Percentiles rank a stretch among this genome's conserved stretches.
Evolutionary conservation across 92 coral and sea anemone genomes (phyloP).

Genomic region (Paragorgia papillata): DNA sequence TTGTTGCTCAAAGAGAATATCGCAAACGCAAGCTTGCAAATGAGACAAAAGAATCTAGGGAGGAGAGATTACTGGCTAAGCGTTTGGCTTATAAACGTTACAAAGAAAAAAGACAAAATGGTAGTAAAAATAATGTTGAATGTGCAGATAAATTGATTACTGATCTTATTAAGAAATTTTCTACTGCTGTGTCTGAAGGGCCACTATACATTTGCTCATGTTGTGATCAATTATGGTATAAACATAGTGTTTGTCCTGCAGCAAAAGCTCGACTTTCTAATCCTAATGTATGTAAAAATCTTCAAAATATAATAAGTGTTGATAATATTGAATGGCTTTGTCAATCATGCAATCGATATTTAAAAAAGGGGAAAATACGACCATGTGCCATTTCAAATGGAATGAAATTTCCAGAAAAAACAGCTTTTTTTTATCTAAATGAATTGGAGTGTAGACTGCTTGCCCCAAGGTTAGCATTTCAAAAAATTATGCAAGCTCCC

Average conservation of each 20-base stretch:
- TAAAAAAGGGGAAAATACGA: conserved; percentile 51
- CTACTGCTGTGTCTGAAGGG: conserved; percentile 10
- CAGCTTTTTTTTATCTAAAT: conserved; percentile 40
- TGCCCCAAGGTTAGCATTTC: conserved; percentile 25
- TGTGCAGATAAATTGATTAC: too few relatives aligned
- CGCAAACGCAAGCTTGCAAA: too few relatives aligned
- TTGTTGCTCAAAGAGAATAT: too few relatives aligned
- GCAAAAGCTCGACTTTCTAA: neutral
- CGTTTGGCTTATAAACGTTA: too few relatives aligned
- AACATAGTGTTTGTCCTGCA: conserved; percentile 9
- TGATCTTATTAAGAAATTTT: conserved; percentile 32
- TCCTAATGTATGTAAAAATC: conserved; percentile 49
- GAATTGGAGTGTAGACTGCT: conserved; percentile 47
- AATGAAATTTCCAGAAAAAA: conserved; percentile 44
- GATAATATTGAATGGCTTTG: conserved; percentile 60
- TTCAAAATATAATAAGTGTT: conserved; percentile 42
- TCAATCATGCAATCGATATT: conserved; percentile 52
- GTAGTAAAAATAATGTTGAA: too few relatives aligned
- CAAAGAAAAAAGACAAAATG: too few relatives aligned
- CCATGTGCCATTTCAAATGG: conserved; percentile 55
- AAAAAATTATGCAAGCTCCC: conserved; percentile 27
- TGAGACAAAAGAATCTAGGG: too few relatives aligned
- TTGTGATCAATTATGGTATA: conserved; percentile 57
- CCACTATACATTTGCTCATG: conserved; percentile 44
- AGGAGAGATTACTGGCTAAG: too few relatives aligned